A percentile compares a stretch with the other conserved stretches of the same genome.
Conservation (phyloP, 35 echinoderm and acorn worm species). For the Acanthaster planci region DNA sequence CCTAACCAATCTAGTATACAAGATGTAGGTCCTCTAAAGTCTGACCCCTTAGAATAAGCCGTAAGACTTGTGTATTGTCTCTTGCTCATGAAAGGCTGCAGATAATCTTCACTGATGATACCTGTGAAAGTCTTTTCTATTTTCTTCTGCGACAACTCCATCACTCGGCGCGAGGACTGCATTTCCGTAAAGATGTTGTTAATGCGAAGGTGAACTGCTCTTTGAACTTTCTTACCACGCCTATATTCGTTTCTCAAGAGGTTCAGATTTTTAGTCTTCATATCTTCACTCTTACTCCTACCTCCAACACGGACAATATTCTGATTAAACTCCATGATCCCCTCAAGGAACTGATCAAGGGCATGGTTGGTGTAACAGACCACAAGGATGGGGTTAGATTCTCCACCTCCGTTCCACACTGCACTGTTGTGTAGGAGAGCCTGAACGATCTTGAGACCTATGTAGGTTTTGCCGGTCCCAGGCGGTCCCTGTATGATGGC, state of each 20-base stretch:
- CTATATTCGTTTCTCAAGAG: slow-evolving; percentile 18
- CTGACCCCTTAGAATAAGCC: neutral
- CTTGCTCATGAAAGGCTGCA: slow-evolving; percentile 29
- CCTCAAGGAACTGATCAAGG: slow-evolving; percentile 95
- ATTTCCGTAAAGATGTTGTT: slow-evolving; percentile 10
- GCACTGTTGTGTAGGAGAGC: slow-evolving; percentile 67
- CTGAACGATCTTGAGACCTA: slow-evolving; percentile 89
- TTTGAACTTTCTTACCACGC: slow-evolving; percentile 21
- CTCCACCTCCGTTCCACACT: slow-evolving; percentile 46
- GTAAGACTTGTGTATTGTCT: slow-evolving; percentile 42
- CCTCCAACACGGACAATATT: slow-evolving; percentile 88
- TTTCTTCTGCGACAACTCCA: slow-evolving; percentile 32
- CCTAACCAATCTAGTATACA: slow-evolving; percentile 32
- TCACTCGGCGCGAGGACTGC: neutral
- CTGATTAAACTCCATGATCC: slow-evolving; percentile 61
- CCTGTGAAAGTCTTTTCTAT: slow-evolving; percentile 26
- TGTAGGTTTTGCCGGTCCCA: slow-evolving; percentile 96
- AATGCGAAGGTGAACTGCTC: slow-evolving; percentile 21
- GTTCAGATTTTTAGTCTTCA: slow-evolving; percentile 78
- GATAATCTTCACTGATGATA: slow-evolving; percentile 41
- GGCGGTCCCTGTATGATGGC: slow-evolving; percentile 93
- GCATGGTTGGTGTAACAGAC: slow-evolving; percentile 97
- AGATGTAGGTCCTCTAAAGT: neutral
- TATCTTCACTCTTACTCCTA: slow-evolving; percentile 68
- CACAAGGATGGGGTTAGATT: slow-evolving; percentile 61